Conservation (phyloP, 2,888 invertebrate genomes). For the Diachrysia chrysitis region DNA sequence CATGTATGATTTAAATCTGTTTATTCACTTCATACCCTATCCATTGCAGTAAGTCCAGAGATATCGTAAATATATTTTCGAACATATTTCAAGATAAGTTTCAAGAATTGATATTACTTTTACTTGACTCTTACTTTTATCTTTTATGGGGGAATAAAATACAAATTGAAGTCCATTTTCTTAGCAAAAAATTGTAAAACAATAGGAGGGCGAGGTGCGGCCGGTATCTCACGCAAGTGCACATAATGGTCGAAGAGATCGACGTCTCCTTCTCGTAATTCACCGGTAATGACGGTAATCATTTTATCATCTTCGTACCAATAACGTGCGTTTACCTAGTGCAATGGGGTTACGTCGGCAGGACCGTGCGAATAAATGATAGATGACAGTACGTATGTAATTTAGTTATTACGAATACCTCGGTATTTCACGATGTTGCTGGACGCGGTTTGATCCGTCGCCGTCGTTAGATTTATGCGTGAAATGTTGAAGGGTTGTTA, state of each 20-base stretch:
- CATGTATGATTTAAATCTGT: neutral
- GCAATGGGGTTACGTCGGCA: slow-evolving; percentile 64
- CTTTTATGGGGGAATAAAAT: slow-evolving; percentile 23
- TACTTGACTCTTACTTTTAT: slow-evolving; percentile 57
- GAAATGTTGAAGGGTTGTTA: slow-evolving; percentile 36
- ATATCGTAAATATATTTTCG: slow-evolving; percentile 1
- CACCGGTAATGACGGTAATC: slow-evolving; percentile 85
- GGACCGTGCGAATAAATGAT: slow-evolving; percentile 77
- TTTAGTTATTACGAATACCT: slow-evolving; percentile 69
- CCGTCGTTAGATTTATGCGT: slow-evolving; percentile 30
- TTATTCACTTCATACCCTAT: slow-evolving; percentile 21
- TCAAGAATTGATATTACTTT: slow-evolving; percentile 42
- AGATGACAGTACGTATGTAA: slow-evolving; percentile 67
- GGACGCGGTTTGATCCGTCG: slow-evolving; percentile 28
- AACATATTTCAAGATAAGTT: slow-evolving; percentile 7
- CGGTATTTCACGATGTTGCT: slow-evolving; percentile 48
- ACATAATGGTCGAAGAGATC: slow-evolving; percentile 71
- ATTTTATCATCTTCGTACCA: slow-evolving; percentile 86
- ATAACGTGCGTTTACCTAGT: slow-evolving; percentile 75
- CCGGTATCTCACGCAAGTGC: slow-evolving; percentile 78
- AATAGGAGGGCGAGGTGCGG: slow-evolving; percentile 54
- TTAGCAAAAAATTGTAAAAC: slow-evolving; percentile 59
- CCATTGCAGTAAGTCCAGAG: slow-evolving; percentile 12
- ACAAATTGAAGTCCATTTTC: slow-evolving; percentile 44
- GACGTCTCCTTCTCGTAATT: slow-evolving; percentile 77